These are phyloP conservation scores for Dasyurus viverrinus DNA, from an alignment of 2,113 vertebrate species.

Conservation along the genomic window DNA sequence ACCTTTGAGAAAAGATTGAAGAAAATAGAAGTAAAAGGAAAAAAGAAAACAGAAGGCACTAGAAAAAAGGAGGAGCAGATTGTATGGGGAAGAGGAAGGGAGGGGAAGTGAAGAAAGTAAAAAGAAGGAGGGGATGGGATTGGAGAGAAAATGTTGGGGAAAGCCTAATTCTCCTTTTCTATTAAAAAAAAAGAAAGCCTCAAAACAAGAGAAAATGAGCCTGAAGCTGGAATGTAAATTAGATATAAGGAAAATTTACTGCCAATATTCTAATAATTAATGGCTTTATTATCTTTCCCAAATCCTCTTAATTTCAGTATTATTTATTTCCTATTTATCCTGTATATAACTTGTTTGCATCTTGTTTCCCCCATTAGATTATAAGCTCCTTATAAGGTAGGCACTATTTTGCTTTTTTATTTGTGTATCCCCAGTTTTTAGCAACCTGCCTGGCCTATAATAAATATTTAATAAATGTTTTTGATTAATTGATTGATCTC, in stretches of 20 bases:
- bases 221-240: background rate
- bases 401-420: background rate
- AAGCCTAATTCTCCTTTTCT: background rate
- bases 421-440: background rate
- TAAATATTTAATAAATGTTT: background rate
- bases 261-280: background rate
- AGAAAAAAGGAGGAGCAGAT: background rate
- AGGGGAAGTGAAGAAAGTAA: background rate
- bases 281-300: background rate
- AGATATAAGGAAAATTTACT: background rate
- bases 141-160: background rate
- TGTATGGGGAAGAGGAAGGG: background rate
- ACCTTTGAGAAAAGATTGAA: background rate
- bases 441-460: background rate
- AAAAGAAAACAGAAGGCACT: background rate
- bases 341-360: background rate
- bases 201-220: background rate
- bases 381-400: background rate
- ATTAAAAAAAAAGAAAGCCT: background rate
- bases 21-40: background rate
- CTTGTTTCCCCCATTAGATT: background rate
- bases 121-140: background rate
- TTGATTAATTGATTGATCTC: background rate
- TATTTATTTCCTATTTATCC: background rate
- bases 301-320: background rate